Evolutionary conservation across 2,113 vertebrate species (phyloP), one percentile per base, ranked within the genome.

Genomic region (Brienomyrus longianalis): DNA sequence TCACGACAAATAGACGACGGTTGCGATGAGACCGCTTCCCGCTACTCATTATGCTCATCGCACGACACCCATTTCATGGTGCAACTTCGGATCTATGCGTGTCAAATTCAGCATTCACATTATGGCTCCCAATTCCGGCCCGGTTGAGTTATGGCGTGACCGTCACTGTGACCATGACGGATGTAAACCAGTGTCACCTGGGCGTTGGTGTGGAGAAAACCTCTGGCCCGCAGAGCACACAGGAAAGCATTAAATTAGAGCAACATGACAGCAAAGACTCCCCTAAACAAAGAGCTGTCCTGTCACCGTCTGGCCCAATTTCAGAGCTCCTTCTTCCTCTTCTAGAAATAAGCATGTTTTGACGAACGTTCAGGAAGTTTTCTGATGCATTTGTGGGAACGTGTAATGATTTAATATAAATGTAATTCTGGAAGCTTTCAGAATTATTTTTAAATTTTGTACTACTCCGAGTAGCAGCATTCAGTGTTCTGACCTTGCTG

Each of bases 151-250:
- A 70, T 70, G 62, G n/a, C 9, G 27, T 70, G 62, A 66, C n/a
- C 62, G 62, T 66, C n/a, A 66, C n/a, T n/a, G 62, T 66, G 62
- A 66, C n/a, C n/a, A 27, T 66, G 62, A 13, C 27, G 1, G n/a
- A 70, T 70, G 27, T 31, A 70, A 10, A 70, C 3, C 27, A 31
- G 62, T 70, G n/a, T 70, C 62, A 70, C 74, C 74, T 80, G 74
- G 74, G 74, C 74, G 17, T 92, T 89, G 88, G 56, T 9, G 91
- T 80, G 35, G 35, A 19, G 74, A n/a, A 43, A 80, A 43, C 15
- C 31, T 80, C 35, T 43, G 35, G 74, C 31, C 35, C 35, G 8
- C 31, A 80, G 35, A 80, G 35, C 74, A 80, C 35, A 80, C 74
- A 17, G 74, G 74, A 80, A 80, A 19, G 13, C 35, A 19, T 80